Evolutionary conservation across 1,140 invertebrate species (phyloP).

Genomic region (Palaemon carinicauda): DNA sequence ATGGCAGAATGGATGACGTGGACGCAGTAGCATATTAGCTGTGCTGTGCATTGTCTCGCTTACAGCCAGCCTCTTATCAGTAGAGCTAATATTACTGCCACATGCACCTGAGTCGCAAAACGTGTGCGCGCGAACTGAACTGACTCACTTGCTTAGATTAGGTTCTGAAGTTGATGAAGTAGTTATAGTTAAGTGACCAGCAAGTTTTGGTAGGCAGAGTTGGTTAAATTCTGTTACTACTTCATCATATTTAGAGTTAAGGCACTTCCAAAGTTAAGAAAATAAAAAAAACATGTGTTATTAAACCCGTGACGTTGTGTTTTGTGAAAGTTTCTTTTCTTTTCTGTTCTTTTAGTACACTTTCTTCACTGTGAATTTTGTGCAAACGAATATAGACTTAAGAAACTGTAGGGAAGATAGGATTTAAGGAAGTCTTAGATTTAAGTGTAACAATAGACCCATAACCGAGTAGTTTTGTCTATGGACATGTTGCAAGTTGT

Average conservation of each 20-base stretch:
- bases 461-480: constrained; percentile 29
- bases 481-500: background rate
- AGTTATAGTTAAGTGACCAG: constrained; percentile 24
- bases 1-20: constrained; percentile 18
- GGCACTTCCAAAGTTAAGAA: constrained; percentile 54
- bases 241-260: constrained; percentile 40
- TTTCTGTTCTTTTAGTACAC: constrained; percentile 47
- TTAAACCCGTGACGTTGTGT: constrained; percentile 53
- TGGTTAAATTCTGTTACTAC: constrained; percentile 13
- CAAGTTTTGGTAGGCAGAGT: background rate
- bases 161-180: constrained; percentile 37
- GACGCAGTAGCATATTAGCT: constrained; percentile 18
- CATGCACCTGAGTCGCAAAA: constrained; percentile 25
- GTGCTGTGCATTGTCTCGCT: background rate
- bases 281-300: constrained; percentile 55
- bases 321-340: constrained; percentile 49
- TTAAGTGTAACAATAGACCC: constrained; percentile 54
- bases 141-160: constrained; percentile 52
- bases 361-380: constrained; percentile 57
- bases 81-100: constrained; percentile 11
- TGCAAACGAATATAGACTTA: constrained; percentile 58
- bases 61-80: background rate
- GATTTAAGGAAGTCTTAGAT: constrained; percentile 49
- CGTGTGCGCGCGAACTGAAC: constrained; percentile 13
- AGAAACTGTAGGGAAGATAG: constrained; percentile 51